Evolutionary conservation across 2,888 invertebrate species (phyloP).

Genomic region (Hoplodrina ambigua): DNA sequence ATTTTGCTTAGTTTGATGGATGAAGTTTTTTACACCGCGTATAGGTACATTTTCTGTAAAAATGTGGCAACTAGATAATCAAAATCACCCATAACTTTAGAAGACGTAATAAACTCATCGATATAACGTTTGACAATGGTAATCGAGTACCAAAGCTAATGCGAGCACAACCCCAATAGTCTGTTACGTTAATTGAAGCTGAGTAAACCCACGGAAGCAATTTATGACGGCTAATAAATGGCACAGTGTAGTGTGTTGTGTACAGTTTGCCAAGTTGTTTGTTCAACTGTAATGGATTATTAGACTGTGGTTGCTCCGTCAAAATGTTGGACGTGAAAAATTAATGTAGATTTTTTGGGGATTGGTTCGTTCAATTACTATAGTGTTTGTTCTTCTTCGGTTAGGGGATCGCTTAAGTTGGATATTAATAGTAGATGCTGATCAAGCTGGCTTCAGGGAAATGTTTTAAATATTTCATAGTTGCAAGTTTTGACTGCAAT

Average conservation of each 20-base stretch:
- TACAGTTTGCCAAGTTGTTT: constrained; percentile 73
- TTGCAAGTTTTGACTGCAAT: background rate
- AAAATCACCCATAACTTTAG: constrained; percentile 7
- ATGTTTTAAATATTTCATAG: background rate
- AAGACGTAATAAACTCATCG: constrained; percentile 31
- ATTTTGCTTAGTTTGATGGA: no score
- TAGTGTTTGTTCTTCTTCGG: constrained; percentile 12
- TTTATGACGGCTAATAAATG: constrained; percentile 79
- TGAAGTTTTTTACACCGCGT: no score
- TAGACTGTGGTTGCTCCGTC: constrained; percentile 46
- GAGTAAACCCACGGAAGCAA: constrained; percentile 78
- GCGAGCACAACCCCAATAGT: constrained; percentile 69
- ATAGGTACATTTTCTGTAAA: no score
- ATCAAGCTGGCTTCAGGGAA: background rate
- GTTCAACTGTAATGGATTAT: constrained; percentile 68
- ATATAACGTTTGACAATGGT: constrained; percentile 52
- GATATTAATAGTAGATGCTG: background rate
- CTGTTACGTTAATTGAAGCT: constrained; percentile 72
- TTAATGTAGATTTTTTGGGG: constrained; percentile 21
- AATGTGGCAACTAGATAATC: background rate
- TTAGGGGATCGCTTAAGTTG: background rate
- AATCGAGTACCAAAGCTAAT: constrained; percentile 63
- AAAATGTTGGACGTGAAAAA: constrained; percentile 52
- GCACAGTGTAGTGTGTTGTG: constrained; percentile 61
- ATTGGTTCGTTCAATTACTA: constrained; percentile 8